A percentile compares a stretch with the other conserved stretches of the same genome.
phyloP scores from a whole-genome alignment of 2,797 vertebrate genomes.

The Danio choprae region DNA sequence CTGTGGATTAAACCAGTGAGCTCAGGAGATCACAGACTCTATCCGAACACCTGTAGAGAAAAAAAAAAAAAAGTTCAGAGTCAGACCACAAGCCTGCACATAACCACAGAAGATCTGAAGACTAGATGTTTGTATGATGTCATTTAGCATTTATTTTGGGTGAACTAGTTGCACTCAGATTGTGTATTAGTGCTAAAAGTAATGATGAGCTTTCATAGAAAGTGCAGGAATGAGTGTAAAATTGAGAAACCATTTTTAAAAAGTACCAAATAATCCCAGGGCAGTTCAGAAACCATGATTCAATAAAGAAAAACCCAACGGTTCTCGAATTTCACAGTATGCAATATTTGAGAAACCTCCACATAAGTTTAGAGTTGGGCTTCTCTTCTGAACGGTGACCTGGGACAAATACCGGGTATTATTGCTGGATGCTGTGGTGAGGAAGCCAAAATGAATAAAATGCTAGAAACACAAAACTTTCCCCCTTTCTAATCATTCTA shows the following conservation, averaged over 20 bases:
- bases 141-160: not conserved
- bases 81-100: conserved; percentile 24
- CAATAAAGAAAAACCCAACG: conserved; percentile 4
- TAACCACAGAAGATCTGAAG: not conserved
- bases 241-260: not conserved
- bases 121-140: not conserved
- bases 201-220: conserved; percentile 7
- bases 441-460: conserved; percentile 42
- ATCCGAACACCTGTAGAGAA: conserved; percentile 57
- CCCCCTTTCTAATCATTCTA: conserved; percentile 40
- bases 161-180: not conserved
- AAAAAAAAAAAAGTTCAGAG: conserved; percentile 14
- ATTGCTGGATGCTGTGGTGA: conserved; percentile 15
- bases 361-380: not conserved
- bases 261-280: not conserved
- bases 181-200: not conserved
- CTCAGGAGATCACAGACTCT: conserved; percentile 52
- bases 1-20: conserved; percentile 40
- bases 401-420: conserved; percentile 25
- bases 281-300: not conserved
- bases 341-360: not conserved
- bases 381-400: conserved; percentile 7
- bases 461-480: conserved; percentile 26
- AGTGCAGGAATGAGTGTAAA: not conserved
- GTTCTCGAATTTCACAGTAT: conserved; percentile 6